Percentiles rank a stretch among this genome's conserved stretches.
phyloP scores from a whole-genome alignment of 2,888 invertebrate genomes.

The Cordilura impudica region DNA sequence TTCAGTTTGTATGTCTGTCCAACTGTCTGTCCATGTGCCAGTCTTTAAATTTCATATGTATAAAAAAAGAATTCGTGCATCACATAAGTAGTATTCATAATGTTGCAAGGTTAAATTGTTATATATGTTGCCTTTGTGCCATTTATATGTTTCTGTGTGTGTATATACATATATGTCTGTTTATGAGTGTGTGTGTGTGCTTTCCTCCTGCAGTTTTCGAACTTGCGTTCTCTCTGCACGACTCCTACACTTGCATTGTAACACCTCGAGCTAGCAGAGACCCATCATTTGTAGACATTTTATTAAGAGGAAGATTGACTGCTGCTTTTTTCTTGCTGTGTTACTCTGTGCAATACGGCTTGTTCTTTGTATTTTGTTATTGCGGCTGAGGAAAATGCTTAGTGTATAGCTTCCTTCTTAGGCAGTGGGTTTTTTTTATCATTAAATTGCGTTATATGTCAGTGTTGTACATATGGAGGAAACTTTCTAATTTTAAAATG shows the following conservation, averaged over 20 bases:
- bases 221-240: slow-evolving; percentile 67
- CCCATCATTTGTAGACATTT: slow-evolving; percentile 60
- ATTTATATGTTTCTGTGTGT: no score
- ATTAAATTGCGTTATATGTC: background rate
- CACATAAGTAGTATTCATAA: background rate
- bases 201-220: slow-evolving; percentile 40
- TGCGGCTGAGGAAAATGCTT: background rate
- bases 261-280: slow-evolving; percentile 66
- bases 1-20: background rate
- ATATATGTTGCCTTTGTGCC: background rate
- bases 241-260: slow-evolving; percentile 74
- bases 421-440: slow-evolving; percentile 16
- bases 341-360: background rate
- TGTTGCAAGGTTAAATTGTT: slow-evolving; percentile 2
- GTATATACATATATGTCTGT: background rate
- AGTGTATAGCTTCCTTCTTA: slow-evolving; percentile 7
- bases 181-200: background rate
- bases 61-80: background rate
- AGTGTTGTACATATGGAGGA: slow-evolving; percentile 48
- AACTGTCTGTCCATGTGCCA: background rate
- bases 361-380: slow-evolving; percentile 5
- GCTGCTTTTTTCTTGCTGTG: background rate
- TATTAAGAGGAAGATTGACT: slow-evolving; percentile 43
- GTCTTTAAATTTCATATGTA: background rate
- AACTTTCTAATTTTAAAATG: background rate